Evolutionary conservation across 2,113 vertebrate genomes (phyloP).

Genomic region (Piliocolobus tephrosceles): DNA sequence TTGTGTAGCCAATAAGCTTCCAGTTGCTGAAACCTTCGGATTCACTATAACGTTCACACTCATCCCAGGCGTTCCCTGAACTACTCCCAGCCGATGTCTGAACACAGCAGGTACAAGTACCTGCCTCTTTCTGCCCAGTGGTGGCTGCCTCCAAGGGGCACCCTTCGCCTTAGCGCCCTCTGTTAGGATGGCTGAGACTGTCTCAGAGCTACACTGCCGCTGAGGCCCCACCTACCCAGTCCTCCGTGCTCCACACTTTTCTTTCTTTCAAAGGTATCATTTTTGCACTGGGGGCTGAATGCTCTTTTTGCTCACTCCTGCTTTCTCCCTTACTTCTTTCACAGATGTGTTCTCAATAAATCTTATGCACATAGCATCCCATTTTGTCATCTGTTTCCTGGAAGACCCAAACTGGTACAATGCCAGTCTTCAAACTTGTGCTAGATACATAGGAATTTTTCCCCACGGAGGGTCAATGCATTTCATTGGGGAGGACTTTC

Average conservation of each 20-base stretch:
- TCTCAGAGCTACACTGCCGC: not conserved
- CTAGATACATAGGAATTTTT: not conserved
- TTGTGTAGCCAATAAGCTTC: accelerated
- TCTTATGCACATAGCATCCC: not conserved
- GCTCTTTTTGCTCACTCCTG: not conserved
- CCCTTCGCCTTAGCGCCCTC: not conserved
- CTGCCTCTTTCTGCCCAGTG: not conserved
- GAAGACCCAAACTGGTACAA: not conserved
- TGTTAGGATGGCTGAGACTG: accelerated
- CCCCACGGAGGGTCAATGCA: not conserved
- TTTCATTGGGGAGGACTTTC: not conserved
- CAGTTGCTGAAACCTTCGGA: accelerated
- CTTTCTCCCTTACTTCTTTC: not conserved
- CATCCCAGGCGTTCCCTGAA: not conserved
- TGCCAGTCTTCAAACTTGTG: not conserved
- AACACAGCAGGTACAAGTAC: accelerated
- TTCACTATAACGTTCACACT: accelerated
- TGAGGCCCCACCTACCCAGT: accelerated
- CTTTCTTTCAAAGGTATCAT: not conserved
- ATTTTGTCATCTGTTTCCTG: not conserved
- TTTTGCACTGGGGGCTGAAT: not conserved
- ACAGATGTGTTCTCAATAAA: not conserved
- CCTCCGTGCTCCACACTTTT: not conserved
- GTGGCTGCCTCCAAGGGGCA: not conserved
- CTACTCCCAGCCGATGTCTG: not conserved